A percentile compares a stretch with the other conserved stretches of the same genome.
Evolutionary conservation across 2,797 vertebrate species (phyloP).

Genomic region (Ambastaia sidthimunki): DNA sequence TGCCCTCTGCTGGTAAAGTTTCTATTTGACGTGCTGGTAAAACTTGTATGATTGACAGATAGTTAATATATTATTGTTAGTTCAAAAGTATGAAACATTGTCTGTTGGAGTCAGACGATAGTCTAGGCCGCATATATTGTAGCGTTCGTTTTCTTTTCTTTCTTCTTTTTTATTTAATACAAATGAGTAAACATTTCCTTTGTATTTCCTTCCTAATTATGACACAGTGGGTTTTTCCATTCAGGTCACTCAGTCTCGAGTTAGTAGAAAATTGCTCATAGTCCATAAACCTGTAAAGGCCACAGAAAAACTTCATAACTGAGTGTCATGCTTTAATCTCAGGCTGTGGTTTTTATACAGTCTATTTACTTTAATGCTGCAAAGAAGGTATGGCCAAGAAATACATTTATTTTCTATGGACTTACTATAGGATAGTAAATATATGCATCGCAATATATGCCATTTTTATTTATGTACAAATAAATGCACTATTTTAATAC

Average conservation of each 20-base stretch:
- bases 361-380: too few species aligned
- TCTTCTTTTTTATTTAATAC: background rate
- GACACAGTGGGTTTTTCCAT: background rate
- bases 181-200: background rate
- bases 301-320: background rate
- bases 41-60: too few species aligned
- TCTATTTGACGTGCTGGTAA: too few species aligned
- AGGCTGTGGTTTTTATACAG: too few species aligned
- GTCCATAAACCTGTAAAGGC: background rate
- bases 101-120: too few species aligned
- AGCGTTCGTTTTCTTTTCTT: too few species aligned
- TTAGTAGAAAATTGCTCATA: background rate
- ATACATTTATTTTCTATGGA: background rate
- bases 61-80: too few species aligned
- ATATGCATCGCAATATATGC: background rate
- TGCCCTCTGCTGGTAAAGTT: slow-evolving; percentile 19
- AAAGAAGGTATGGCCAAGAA: background rate
- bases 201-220: background rate
- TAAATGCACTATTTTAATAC: background rate
- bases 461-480: background rate
- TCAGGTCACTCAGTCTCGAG: background rate
- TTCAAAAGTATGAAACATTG: too few species aligned
- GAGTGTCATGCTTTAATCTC: too few species aligned
- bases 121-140: background rate
- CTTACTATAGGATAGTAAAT: background rate